phyloP scores from a whole-genome alignment of 2,888 invertebrate genomes.

The Copidosoma aretas region DNA sequence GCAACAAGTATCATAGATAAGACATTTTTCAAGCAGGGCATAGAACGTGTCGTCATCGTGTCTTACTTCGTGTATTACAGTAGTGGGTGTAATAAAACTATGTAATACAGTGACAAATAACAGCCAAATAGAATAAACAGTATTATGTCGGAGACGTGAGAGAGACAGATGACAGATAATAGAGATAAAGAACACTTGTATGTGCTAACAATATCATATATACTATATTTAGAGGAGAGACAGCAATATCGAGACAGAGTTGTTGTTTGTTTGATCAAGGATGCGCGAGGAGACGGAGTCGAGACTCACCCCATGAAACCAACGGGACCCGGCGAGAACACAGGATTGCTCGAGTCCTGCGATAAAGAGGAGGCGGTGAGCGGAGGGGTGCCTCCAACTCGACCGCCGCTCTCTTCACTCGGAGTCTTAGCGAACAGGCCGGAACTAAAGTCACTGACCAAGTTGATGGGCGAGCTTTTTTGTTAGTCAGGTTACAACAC shows the following conservation, averaged over 20 bases:
- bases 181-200: slow-evolving; percentile 11
- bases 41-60: slow-evolving; percentile 23
- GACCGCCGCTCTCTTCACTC: slow-evolving; percentile 82
- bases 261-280: neutral
- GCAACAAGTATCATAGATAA: neutral
- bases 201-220: slow-evolving; percentile 7
- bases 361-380: slow-evolving; percentile 66
- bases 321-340: slow-evolving; percentile 60
- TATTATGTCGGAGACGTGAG: no score
- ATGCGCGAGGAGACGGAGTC: slow-evolving; percentile 6
- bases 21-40: neutral
- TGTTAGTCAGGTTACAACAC: slow-evolving; percentile 27
- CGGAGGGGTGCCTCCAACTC: slow-evolving; percentile 70
- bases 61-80: no score
- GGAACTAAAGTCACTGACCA: slow-evolving; percentile 93
- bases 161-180: neutral
- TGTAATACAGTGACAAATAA: slow-evolving; percentile 30
- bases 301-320: slow-evolving; percentile 60
- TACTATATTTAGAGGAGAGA: slow-evolving; percentile 15
- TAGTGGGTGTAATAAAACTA: slow-evolving; percentile 26
- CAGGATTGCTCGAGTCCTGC: slow-evolving; percentile 60
- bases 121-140: slow-evolving; percentile 34
- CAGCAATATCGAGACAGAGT: neutral
- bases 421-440: slow-evolving; percentile 94
- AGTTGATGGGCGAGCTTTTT: slow-evolving; percentile 86